Evolutionary conservation across 2,113 vertebrate genomes (phyloP).

Genomic region (Bubo scandiacus): DNA sequence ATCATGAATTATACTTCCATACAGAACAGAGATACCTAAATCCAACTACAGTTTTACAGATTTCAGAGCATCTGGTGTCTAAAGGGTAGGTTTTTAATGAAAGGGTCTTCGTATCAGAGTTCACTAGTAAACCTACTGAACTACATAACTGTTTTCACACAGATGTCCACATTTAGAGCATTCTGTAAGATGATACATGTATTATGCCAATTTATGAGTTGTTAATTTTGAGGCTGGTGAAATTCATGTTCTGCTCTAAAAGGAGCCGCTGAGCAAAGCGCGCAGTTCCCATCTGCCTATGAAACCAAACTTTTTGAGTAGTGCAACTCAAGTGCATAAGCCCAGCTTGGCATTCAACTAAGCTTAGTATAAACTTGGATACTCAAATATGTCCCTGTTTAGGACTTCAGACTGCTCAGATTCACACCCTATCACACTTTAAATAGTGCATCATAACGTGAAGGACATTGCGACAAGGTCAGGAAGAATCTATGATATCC

Average conservation of each 20-base stretch:
- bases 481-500: neutral
- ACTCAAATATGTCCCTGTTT: neutral
- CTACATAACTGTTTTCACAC: neutral
- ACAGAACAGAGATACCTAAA: neutral
- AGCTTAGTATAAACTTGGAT: neutral
- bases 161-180: neutral
- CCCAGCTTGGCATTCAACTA: neutral
- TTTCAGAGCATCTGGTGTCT: neutral
- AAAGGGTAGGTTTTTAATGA: neutral
- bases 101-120: neutral
- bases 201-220: neutral
- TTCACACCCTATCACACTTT: neutral
- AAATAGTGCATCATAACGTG: neutral
- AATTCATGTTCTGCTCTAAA: neutral
- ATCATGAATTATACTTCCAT: neutral
- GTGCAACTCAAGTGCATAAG: neutral
- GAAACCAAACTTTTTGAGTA: neutral
- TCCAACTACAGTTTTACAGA: neutral
- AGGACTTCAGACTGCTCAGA: neutral
- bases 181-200: neutral
- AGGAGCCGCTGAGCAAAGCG: neutral
- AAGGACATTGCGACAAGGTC: neutral
- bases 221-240: neutral
- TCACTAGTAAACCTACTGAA: neutral
- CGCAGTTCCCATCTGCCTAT: rapidly evolving